Evolutionary conservation across 2,113 vertebrate species (phyloP), one percentile per base, ranked within the genome.

Genomic region (Dicentrarchus labrax): DNA sequence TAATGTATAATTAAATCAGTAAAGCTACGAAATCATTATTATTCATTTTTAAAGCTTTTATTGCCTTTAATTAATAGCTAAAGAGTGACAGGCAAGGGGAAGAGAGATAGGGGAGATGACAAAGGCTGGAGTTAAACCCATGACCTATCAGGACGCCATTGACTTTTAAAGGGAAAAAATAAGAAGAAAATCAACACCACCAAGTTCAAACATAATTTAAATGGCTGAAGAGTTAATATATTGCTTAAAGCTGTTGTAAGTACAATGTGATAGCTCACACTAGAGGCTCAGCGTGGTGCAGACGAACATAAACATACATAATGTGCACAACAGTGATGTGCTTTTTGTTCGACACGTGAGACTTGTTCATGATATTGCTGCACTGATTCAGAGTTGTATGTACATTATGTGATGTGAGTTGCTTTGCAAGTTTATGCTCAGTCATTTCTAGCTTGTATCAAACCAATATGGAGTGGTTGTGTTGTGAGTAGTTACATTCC

Each of bases 391-490:
- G 10, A 61, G 7, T 39, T 60, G 70, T n/a, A 36, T 36, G 51
- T 82, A 62, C 39, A 30, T 30, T 30, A 30, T 30, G 30, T 39
- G 22, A 54, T 59, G 15, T 13, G 1, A 12, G 13, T 36, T 61
- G 16, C 13, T 66, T 39, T 74, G 16, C 67, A 11, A 17, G 43
- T 51, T 38, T 3, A 50, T 57, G 30, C 54, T 53, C 8, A 54
- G 5, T 57, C 9, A 53, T 54, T n/a, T 21, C 41, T 74, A 13
- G 17, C 24, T 56, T 4, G 3, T 53, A 57, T 45, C 1, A 53
- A 50, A 76, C 39, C 22, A 38, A 8, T 47, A 6, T 80, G 50
- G 69, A 22, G 69, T 66, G 76, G 30, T 30, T 30, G 30, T 30
- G 30, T 30, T 30, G 30, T 30, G 8, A 48, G 54, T 9, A 4